Evolutionary conservation across 1,140 invertebrate species (phyloP).

Genomic region (Drosophila pectinifera): DNA sequence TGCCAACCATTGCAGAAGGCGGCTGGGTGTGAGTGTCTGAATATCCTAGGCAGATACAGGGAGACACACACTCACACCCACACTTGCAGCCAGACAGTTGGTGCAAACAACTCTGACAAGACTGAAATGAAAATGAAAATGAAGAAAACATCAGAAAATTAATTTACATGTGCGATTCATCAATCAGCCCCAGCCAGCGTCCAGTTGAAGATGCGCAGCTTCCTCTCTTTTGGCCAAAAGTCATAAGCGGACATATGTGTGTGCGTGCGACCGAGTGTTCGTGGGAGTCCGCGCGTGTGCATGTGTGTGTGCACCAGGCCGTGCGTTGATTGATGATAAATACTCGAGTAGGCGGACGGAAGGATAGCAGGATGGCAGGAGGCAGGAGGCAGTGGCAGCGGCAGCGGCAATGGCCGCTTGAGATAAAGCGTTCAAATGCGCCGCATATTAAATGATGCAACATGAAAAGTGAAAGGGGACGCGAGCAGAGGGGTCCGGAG

Average conservation of each 20-base stretch:
- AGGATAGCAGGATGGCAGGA: constrained; percentile 8
- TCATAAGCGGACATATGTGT: constrained; percentile 68
- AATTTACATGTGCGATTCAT: constrained; percentile 83
- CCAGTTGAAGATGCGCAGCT: constrained; percentile 54
- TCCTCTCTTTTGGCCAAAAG: constrained; percentile 56
- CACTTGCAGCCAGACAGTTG: constrained; percentile 32
- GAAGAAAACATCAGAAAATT: constrained; percentile 79
- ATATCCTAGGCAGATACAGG: constrained; percentile 8
- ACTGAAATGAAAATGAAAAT: constrained; percentile 56
- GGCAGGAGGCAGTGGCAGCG: neutral
- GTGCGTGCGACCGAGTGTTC: constrained; percentile 1
- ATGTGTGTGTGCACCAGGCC: constrained; percentile 66
- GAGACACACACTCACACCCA: constrained; percentile 20
- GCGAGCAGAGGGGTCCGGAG: neutral
- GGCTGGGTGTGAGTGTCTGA: constrained; percentile 30
- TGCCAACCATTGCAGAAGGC: constrained; percentile 64
- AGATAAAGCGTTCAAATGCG: constrained; percentile 80
- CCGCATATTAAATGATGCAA: constrained; percentile 81
- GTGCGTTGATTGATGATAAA: constrained; percentile 81
- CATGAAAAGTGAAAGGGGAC: constrained; percentile 64
- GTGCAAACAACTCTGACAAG: constrained; percentile 73
- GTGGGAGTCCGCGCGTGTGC: neutral
- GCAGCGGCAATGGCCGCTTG: constrained; percentile 46
- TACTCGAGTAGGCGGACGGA: constrained; percentile 53
- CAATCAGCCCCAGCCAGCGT: constrained; percentile 61